Evolutionary conservation across 2,797 vertebrate species (phyloP), one percentile per base, ranked within the genome.

Genomic region (Lemur catta): DNA sequence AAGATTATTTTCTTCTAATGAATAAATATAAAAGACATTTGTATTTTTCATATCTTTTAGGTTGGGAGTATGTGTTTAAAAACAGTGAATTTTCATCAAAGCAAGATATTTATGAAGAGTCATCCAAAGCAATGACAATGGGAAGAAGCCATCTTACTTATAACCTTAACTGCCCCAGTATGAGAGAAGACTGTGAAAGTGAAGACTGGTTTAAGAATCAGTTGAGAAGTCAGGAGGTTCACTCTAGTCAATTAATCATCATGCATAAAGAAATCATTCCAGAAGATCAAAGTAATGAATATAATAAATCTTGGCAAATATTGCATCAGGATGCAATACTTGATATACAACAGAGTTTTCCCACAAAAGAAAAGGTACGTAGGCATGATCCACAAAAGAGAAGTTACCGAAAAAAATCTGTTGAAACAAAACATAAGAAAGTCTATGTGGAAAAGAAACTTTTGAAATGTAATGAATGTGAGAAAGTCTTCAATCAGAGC

Each of bases 391-490:
- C 95, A 89, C 91, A 79, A 52, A 96, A 95, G 94, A 97, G 93
- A 92, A 95, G n/a, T 48, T 92, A 94, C 75, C 79, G 18, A 2
- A 96, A 96, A 92, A 97, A 93, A 55, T 41, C 94, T 17, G 30
- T 81, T 20, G 94, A 95, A 52, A 65, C 61, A 50, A 96, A 87
- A 72, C 95, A 9, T 48, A 92, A 84, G 78, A 97, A 93, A 59
- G 87, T 59, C 48, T 93, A 15, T 20, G 72, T 92, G 57, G 97
- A 96, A 87, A 97, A 97, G 92, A 98, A 94, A 81, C 93, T 97
- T 79, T 48, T 98, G 74, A 97, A 98, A 71, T 98, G 98, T 71
- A 87, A 26, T 35, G 97, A 98, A 57, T 98, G 98, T 95, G 98
- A 97, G 78, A 98, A 97, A 65, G 95, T 97, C 65, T 98, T 98